A percentile compares a stretch with the other conserved stretches of the same genome.
Evolutionary conservation across 1,140 invertebrate species (phyloP).

Genomic region (Onthophagus taurus): DNA sequence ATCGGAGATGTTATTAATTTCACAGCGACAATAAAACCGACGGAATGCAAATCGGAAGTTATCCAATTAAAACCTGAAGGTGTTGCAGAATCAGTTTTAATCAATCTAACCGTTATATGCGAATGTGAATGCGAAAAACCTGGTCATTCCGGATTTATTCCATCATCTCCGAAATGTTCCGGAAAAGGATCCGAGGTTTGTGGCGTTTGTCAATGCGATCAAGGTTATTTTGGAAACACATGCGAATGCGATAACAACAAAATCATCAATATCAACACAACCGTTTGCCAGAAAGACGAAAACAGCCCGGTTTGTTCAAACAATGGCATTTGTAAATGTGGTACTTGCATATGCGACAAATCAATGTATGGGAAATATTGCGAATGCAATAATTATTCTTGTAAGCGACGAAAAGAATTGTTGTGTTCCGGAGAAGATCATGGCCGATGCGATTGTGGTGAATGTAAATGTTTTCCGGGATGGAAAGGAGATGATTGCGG

Average conservation of each 20-base stretch:
- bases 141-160: constrained; percentile 45
- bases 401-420: constrained; percentile 51
- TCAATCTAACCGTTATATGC: constrained; percentile 83
- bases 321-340: constrained; percentile 70
- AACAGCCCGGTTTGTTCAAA: constrained; percentile 13
- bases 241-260: constrained; percentile 63
- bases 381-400: constrained; percentile 92
- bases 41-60: constrained; percentile 70
- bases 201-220: constrained; percentile 79
- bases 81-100: constrained; percentile 73
- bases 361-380: constrained; percentile 67
- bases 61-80: constrained; percentile 90
- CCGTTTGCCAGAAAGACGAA: constrained; percentile 16
- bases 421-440: constrained; percentile 19
- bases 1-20: constrained; percentile 73
- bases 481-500: constrained; percentile 78
- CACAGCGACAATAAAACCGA: constrained; percentile 60
- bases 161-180: constrained; percentile 50
- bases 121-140: constrained; percentile 77
- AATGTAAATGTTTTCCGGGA: constrained; percentile 62
- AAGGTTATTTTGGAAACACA: constrained; percentile 66
- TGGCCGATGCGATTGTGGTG: constrained; percentile 35
- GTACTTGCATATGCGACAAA: constrained; percentile 69
- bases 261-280: constrained; percentile 17
- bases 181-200: constrained; percentile 64